Conservation (phyloP, 2,888 invertebrate genomes). For the Brassicogethes aeneus region DNA sequence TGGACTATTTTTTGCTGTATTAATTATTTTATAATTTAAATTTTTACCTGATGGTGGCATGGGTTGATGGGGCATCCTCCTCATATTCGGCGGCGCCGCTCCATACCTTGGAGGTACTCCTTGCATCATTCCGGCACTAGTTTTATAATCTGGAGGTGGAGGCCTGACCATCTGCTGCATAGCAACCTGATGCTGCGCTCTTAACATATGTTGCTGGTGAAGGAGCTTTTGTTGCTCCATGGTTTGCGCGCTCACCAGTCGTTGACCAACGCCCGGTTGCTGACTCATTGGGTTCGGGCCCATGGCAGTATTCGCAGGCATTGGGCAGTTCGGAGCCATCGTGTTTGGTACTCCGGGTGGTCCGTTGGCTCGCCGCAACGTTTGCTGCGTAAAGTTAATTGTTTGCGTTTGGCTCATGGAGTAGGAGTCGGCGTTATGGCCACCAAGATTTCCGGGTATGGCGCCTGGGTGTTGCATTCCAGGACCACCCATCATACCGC, state of each 20-base stretch:
- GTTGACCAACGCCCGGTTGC: slow-evolving; percentile 18
- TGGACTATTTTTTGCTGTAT: no score
- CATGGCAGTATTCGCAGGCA: slow-evolving; percentile 17
- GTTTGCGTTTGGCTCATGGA: slow-evolving; percentile 78
- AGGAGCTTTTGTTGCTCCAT: slow-evolving; percentile 39
- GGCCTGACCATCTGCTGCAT: slow-evolving; percentile 48
- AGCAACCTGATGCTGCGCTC: slow-evolving; percentile 44
- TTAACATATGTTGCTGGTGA: slow-evolving; percentile 47
- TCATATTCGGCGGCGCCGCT: slow-evolving; percentile 46
- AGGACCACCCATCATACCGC: slow-evolving; percentile 17
- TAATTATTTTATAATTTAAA: slow-evolving; percentile 2
- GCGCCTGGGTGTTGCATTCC: slow-evolving; percentile 18
- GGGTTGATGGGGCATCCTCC: slow-evolving; percentile 60
- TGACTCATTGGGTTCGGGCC: slow-evolving; percentile 17
- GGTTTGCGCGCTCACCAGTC: slow-evolving; percentile 23
- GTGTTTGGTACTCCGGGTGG: slow-evolving; percentile 23
- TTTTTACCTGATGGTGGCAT: slow-evolving; percentile 58
- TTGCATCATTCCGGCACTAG: slow-evolving; percentile 47
- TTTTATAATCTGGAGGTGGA: slow-evolving; percentile 81
- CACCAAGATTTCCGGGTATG: slow-evolving; percentile 34
- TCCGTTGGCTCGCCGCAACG: slow-evolving; percentile 46
- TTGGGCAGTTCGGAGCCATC: slow-evolving; percentile 23
- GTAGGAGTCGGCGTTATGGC: slow-evolving; percentile 46
- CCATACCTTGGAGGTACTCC: slow-evolving; percentile 35
- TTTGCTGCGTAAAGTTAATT: slow-evolving; percentile 74